Evolutionary conservation across 1,140 invertebrate species (phyloP), one percentile per base, ranked within the genome.

Genomic region (Cotesia vestalis): DNA sequence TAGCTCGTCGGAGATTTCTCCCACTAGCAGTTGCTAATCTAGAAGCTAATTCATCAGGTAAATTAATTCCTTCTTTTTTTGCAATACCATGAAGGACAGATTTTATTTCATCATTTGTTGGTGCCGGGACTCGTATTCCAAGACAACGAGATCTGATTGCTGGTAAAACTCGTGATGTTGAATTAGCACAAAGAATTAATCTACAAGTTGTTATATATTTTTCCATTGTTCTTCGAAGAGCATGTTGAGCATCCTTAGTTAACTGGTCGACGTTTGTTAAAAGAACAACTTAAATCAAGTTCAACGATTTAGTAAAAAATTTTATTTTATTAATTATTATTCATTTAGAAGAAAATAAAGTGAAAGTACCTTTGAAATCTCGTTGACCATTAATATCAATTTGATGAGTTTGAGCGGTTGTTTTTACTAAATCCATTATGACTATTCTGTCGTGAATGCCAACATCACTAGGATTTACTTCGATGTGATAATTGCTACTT

Each of bases 181-280:
- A 98, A 83, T 98, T 98, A 5, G 96, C 95, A 79, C 95, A 96
- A 1, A 99, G 88, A 80, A 99, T 98, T 0, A 99, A 86, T 36
- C 98, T 91, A 86, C 98, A 99, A 6, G 96, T 98, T 12, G 91
- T 88, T 72, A 98, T 94, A 85, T 99, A 99, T 81, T 99, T 99
- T 86, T 99, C 98, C 98, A 99, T 99, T 1, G 98, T 99, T 72
- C 98, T 89, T 77, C 98, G 91, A 55, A 99, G 85, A 0, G 97
- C 98, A 86, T 99, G 97, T 83, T 99, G 98, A 0, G 98, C 98
- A 89, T 99, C 98, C 84, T 95, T 97, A 1, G 96, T 96, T n/a
- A 99, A 86, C 66, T 94, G 92, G 85, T 99, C 98, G 0, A 98
- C 98, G 86, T 99, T 98, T 73, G 94, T 96, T 51, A 99, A 84